Base-by-base conservation (phyloP, 64 coral and sea anemone genomes). In the Catalaphyllia jardinei region DNA sequence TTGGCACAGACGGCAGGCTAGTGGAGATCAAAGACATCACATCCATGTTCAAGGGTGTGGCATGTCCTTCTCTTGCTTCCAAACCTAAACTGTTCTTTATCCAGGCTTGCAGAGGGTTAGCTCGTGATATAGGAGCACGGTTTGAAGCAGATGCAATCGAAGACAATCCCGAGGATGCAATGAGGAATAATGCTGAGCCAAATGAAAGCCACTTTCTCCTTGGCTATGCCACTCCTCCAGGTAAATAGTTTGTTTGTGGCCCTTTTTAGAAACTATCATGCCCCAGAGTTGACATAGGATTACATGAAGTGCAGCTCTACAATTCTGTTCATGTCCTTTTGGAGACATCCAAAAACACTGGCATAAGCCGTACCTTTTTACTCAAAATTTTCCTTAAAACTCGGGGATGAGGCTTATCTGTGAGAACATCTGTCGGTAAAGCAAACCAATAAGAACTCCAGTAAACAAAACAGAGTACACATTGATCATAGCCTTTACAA, bases 11-110 rank as follows among this genome's bases (percentile, higher is more conserved):
- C 78, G 76, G 75, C n/a, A 64, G 80, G 29, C 77, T 92, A 28
- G 18, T 95, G 28, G 29, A 76, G 39, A 87, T 98, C 10, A 50
- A 92, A 11, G 29, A 60, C 25, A 93, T 98, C 17, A 95, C 93
- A 52, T 52, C 82, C 3, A 82, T 93, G 80, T 90, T 98, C 39
- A 95, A 94, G 22, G 96, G 87, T n/a, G 80, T 67, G 24, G 88
- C 91, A 1, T 98, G 93, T 30, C 87, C 86, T 0, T 50, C 90
- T 25, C 79, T 98, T 4, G 72, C 71, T 12, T 60, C 82, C 25
- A 98, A 98, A 71, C 96, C 96, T 10, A 98, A 98, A 74, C 29
- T 98, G 18, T 95, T 98, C 79, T 98, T 98, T 49, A 93, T 98
- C 52, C 96, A 98, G 73, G 96, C 96, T 60, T 98, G 96, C 29